Percentiles rank a stretch among this genome's conserved stretches.
phyloP scores from a whole-genome alignment of 2,888 invertebrate genomes.

The Toxonevra muliebris region DNA sequence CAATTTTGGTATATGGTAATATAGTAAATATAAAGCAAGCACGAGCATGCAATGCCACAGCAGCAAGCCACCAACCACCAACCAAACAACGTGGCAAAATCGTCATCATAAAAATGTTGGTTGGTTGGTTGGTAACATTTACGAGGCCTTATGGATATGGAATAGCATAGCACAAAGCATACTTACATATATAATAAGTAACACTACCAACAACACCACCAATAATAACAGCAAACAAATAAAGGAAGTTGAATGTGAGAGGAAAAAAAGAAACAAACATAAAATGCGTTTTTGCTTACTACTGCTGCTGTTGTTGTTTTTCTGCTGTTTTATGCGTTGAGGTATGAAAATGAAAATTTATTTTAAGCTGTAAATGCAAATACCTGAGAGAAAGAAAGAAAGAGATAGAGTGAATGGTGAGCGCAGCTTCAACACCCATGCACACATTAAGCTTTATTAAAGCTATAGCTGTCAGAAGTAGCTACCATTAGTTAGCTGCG shows the following conservation, averaged over 20 bases:
- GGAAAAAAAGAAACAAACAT: conserved; percentile 16
- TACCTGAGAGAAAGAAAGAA: conserved; percentile 6
- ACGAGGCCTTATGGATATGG: conserved; percentile 37
- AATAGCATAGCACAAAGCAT: conserved; percentile 25
- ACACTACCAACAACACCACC: conserved; percentile 2
- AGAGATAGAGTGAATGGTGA: neutral
- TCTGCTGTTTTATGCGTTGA: conserved; percentile 46
- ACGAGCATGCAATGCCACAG: too few relatives aligned
- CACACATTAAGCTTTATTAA: neutral
- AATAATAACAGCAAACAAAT: neutral
- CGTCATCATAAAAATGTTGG: conserved; percentile 20
- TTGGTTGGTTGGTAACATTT: conserved; percentile 23
- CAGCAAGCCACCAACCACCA: conserved; percentile 25
- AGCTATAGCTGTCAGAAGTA: too few relatives aligned
- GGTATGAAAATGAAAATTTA: conserved; percentile 60
- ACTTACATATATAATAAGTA: neutral
- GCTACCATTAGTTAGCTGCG: too few relatives aligned
- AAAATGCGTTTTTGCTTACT: conserved; percentile 29
- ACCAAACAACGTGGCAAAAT: conserved; percentile 19
- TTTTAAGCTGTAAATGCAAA: conserved; percentile 45
- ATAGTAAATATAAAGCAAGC: conserved; percentile 16
- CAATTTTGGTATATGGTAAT: conserved; percentile 33
- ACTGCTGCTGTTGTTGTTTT: too few relatives aligned
- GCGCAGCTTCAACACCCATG: too few relatives aligned
- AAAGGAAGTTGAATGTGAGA: conserved; percentile 7